Percentiles rank a stretch among this genome's conserved stretches.
Conservation (phyloP, 2,113 vertebrate genomes). For the Macaca mulatta region DNA sequence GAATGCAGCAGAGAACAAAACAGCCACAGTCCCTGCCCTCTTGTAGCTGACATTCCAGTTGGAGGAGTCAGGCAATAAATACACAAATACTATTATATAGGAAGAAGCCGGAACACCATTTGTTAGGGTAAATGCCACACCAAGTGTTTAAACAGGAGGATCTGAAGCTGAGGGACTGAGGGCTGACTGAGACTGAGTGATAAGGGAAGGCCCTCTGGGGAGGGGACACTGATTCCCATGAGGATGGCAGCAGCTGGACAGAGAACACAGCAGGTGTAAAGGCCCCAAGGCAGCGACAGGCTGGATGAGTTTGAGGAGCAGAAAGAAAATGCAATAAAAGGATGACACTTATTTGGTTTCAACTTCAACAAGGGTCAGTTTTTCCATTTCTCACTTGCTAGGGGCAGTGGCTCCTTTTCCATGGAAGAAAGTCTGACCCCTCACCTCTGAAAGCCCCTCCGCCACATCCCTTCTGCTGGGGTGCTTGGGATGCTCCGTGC, state of each 20-base stretch:
- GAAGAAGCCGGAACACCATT: not conserved
- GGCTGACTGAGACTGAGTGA: not conserved
- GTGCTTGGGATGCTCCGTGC: accelerated
- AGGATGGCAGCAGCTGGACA: not conserved
- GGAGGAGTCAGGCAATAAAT: not conserved
- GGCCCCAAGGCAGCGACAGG: not conserved
- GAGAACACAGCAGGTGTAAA: not conserved
- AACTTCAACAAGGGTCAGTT: not conserved
- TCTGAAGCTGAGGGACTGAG: not conserved
- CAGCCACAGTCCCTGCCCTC: not conserved
- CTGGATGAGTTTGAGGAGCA: not conserved
- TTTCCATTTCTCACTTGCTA: not conserved
- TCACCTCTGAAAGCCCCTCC: not conserved
- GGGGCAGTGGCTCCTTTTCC: not conserved
- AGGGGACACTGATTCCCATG: not conserved
- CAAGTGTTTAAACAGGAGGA: not conserved
- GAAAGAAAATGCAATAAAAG: not conserved
- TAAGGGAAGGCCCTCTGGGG: not conserved
- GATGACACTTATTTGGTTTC: not conserved
- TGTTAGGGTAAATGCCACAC: not conserved
- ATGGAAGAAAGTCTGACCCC: not conserved
- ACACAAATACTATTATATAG: not conserved
- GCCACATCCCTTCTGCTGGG: not conserved
- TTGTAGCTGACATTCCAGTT: not conserved
- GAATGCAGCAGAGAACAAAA: not conserved